Conservation (phyloP, 1,140 invertebrate species). For the Drosophila nasuta region DNA sequence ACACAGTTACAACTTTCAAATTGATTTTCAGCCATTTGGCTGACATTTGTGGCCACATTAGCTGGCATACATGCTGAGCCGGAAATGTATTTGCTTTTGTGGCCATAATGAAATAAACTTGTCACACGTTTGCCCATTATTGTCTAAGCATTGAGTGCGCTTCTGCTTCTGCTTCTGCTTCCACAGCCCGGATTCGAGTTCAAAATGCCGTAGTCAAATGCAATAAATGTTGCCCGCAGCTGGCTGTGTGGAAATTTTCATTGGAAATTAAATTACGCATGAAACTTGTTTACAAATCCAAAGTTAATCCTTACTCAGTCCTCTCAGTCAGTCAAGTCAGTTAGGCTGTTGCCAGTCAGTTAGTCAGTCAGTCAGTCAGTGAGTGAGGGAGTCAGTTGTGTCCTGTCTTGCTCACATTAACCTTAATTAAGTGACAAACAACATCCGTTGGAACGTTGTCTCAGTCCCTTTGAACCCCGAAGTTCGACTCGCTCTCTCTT, state of each 20-base stretch:
- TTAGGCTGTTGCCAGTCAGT: background rate
- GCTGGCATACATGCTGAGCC: background rate
- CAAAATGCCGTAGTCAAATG: conserved; percentile 41
- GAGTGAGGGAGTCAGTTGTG: background rate
- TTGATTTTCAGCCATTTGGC: conserved; percentile 55
- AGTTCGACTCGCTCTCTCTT: conserved; percentile 47
- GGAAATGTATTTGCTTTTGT: conserved; percentile 53
- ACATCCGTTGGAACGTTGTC: conserved; percentile 42
- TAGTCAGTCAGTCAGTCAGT: conserved; percentile 5
- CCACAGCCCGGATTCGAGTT: too few species aligned
- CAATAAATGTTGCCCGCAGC: conserved; percentile 50
- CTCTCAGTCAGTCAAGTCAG: conserved; percentile 10
- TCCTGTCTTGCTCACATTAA: conserved; percentile 65
- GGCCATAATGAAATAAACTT: conserved; percentile 73
- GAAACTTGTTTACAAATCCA: conserved; percentile 76
- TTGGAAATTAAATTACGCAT: conserved; percentile 80
- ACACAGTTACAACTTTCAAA: conserved; percentile 30
- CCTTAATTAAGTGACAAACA: conserved; percentile 83
- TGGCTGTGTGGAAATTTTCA: conserved; percentile 52
- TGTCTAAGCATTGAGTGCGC: conserved; percentile 15
- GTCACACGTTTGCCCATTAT: conserved; percentile 53
- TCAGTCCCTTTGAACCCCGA: conserved; percentile 32
- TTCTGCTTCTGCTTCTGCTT: background rate
- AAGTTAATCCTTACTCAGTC: conserved; percentile 66
- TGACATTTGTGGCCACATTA: conserved; percentile 39